These are phyloP conservation scores for Phrynosoma platyrhinos DNA, from an alignment of 2,113 vertebrate species.

Conservation along the genomic window DNA sequence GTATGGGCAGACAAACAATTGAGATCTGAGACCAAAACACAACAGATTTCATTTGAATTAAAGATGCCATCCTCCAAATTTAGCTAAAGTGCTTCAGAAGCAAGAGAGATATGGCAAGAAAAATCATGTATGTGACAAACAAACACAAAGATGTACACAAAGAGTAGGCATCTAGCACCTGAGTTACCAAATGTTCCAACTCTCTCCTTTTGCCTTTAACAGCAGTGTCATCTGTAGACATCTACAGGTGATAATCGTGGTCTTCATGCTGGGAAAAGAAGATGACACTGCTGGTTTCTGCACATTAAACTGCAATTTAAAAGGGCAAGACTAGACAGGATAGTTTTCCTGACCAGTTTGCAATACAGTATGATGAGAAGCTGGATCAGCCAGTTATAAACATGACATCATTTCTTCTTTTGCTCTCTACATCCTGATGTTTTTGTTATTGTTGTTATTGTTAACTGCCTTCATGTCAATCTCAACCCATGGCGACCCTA, in stretches of 20 bases:
- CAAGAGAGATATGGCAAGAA: background rate
- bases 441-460: too few relatives aligned
- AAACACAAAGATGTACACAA: background rate
- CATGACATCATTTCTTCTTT: too few relatives aligned
- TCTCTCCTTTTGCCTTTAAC: background rate
- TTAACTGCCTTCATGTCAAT: too few relatives aligned
- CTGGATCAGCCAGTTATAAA: too few relatives aligned
- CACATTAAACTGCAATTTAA: background rate
- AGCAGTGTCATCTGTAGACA: background rate
- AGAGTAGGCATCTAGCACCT: background rate
- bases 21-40: conserved; percentile 23
- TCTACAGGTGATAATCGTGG: background rate
- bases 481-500: too few relatives aligned
- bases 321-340: background rate
- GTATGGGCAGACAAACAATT: background rate
- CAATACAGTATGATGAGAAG: background rate
- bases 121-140: background rate
- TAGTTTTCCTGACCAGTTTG: background rate
- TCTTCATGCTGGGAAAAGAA: background rate
- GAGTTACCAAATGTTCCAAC: background rate
- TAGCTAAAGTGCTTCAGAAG: conserved; percentile 8
- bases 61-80: background rate
- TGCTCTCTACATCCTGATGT: too few relatives aligned
- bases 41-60: conserved; percentile 17
- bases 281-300: background rate